Conservation (phyloP, 1,140 invertebrate species). For the Cydia amplana region DNA sequence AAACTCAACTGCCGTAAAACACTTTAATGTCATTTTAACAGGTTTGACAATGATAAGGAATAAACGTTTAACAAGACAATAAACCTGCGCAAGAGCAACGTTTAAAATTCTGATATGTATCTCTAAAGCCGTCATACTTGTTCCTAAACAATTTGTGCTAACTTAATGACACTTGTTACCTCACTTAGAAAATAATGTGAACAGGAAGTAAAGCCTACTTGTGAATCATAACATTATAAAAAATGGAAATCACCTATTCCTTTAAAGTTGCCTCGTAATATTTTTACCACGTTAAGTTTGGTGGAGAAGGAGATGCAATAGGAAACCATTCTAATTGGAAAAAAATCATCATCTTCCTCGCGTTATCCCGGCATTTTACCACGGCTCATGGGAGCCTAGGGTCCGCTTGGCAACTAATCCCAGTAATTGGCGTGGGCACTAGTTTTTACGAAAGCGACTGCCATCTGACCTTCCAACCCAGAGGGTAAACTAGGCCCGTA, state of each 20-base stretch:
- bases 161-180: constrained; percentile 28
- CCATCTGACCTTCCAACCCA: too few species aligned
- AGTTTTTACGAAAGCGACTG: too few species aligned
- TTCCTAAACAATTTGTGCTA: constrained; percentile 43
- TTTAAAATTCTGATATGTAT: constrained; percentile 55
- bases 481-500: too few species aligned
- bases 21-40: constrained; percentile 15
- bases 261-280: not conserved
- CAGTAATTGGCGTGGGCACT: too few species aligned
- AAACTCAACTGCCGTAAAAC: not conserved
- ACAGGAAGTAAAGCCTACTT: constrained; percentile 44
- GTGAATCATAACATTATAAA: constrained; percentile 37
- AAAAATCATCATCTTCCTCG: too few species aligned
- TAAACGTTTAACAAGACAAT: constrained; percentile 43
- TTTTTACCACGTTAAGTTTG: too few species aligned
- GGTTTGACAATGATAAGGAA: constrained; percentile 7
- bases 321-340: too few species aligned
- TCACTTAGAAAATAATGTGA: constrained; percentile 34
- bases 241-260: constrained; percentile 27
- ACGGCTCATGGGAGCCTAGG: too few species aligned
- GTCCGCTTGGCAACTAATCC: too few species aligned
- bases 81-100: constrained; percentile 48
- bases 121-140: constrained; percentile 52
- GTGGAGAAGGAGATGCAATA: too few species aligned
- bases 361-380: too few species aligned